A percentile compares a stretch with the other conserved stretches of the same genome.
Evolutionary conservation across 2,797 vertebrate species (phyloP).

Genomic region (Poecile montanus): DNA sequence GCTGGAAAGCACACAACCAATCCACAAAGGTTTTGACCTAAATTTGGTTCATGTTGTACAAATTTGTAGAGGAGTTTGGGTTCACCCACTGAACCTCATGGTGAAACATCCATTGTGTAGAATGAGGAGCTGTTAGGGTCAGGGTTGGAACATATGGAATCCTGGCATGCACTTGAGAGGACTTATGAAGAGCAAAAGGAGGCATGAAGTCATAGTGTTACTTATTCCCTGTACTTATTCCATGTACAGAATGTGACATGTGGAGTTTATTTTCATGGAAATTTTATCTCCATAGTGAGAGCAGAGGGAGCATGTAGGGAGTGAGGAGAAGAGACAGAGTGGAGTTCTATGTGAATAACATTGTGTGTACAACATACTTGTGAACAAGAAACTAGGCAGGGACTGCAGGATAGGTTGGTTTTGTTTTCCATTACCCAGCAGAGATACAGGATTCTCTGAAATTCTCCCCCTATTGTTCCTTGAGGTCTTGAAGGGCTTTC

Average conservation of each 20-base stretch:
- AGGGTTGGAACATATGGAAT: not conserved
- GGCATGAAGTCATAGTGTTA: not conserved
- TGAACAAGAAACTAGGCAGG: not conserved
- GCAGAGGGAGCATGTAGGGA: not conserved
- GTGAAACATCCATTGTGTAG: not conserved
- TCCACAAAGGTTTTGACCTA: not conserved
- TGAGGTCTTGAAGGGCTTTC: not conserved
- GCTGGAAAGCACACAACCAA: not conserved
- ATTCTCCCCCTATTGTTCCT: not conserved
- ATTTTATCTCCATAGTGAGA: not conserved
- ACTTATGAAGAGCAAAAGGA: not conserved
- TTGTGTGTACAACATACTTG: not conserved
- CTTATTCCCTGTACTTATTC: not conserved
- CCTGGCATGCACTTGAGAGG: not conserved
- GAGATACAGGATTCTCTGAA: not conserved
- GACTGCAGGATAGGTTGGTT: not conserved
- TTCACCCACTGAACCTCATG: not conserved
- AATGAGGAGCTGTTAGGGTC: not conserved
- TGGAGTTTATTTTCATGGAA: not conserved
- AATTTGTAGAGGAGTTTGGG: not conserved
- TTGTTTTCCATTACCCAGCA: not conserved
- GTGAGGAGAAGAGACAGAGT: not conserved
- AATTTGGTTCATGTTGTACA: not conserved
- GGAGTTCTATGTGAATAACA: not conserved
- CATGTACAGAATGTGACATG: rapidly evolving